Base-by-base conservation (phyloP, 2,113 vertebrate genomes). In the Archocentrus centrarchus region DNA sequence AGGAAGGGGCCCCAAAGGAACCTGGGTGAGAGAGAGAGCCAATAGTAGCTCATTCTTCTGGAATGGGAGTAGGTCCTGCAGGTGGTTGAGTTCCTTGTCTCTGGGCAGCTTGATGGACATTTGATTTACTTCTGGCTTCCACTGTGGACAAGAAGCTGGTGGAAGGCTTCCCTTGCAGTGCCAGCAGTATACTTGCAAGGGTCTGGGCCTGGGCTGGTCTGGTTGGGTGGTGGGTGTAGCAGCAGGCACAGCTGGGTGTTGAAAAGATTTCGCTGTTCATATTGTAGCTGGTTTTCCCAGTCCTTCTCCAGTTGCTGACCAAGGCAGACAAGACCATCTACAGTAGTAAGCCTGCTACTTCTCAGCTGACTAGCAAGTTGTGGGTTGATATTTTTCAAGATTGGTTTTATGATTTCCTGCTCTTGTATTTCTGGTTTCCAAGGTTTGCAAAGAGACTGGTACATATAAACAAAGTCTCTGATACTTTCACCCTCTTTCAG, bases 241-340 rank as follows among this genome's bases (percentile, higher is more conserved):
- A 37, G 7, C 7, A 37, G 37, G 37, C 37, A 37, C 37, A 8
- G 7, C 37, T 9, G 7, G 37, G 8, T 37, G 37, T 37, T 37
- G 35, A 35, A 35, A 35, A 35, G 5, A 35, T 35, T 37, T 37
- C 2, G 7, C 37, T 60, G 24, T 18, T 70, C 27, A 66, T 79
- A 50, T 1, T 59, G 22, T 13, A 32, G 17, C 24, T 55, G 30
- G 11, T 61, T 47, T 20, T 59, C n/a, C 11, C 1, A 3, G 60
- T 77, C 35, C 59, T 35, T 76, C n/a, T 83, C 73, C 53, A 83
- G 37, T 44, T 77, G 73, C 11, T 83, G 81, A 11, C 73, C 81
- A 8, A 77, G 30, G 10, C 55, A 2, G 7, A 86, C 81, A 4
- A 47, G 60, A 27, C 22, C 41, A 10, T 59, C 11, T n/a, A 7